Percentiles rank a stretch among this genome's conserved stretches.
Evolutionary conservation across 1,140 invertebrate genomes (phyloP).

Genomic region (Drosophila melanogaster): Release_6_plus_ISO1_MT NT_037436.4:7047001-7047500

Average conservation of each 20-base stretch:
- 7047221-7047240: slow-evolving; percentile 34
- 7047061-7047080: slow-evolving; percentile 28
- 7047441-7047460: slow-evolving; percentile 19
- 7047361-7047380: slow-evolving; percentile 72
- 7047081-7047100: slow-evolving; percentile 1
- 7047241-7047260: slow-evolving; percentile 44
- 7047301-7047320: slow-evolving; percentile 26
- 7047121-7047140: slow-evolving; percentile 80
- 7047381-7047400: slow-evolving; percentile 15
- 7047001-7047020: slow-evolving; percentile 73
- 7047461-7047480: slow-evolving; percentile 20
- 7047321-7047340: slow-evolving; percentile 73
- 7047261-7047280: slow-evolving; percentile 77
- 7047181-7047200: slow-evolving; percentile 12
- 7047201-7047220: slow-evolving; percentile 63
- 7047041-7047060: slow-evolving; percentile 78
- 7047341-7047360: slow-evolving; percentile 81
- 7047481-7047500: slow-evolving; percentile 49
- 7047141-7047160: slow-evolving; percentile 69
- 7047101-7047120: slow-evolving; percentile 66
- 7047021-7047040: slow-evolving; percentile 83
- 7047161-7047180: slow-evolving; percentile 44
- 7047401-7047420: slow-evolving; percentile 50
- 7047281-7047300: slow-evolving; percentile 57
- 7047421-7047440: slow-evolving; percentile 58